Percentiles rank a stretch among this genome's conserved stretches.
Conservation (phyloP, 2,113 vertebrate species). For the Asarcornis scutulata region DNA sequence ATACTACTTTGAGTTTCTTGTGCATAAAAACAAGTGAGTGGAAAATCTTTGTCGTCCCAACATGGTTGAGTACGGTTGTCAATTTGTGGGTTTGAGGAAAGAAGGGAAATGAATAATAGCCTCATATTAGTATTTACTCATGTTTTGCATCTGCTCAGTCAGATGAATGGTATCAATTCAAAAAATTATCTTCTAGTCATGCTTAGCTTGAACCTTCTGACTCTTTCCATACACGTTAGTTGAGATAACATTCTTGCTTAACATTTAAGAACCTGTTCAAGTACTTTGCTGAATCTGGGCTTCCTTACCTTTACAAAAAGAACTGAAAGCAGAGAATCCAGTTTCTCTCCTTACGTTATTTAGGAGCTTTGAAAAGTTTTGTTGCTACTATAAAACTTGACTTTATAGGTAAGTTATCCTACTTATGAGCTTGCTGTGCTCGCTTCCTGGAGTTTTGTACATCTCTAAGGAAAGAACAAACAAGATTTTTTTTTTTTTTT, state of each 20-base stretch:
- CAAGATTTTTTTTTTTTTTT: background rate
- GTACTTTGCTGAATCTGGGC: background rate
- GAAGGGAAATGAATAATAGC: background rate
- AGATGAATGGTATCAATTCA: background rate
- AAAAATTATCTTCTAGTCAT: background rate
- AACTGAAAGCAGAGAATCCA: background rate
- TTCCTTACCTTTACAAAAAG: background rate
- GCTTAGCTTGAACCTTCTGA: background rate
- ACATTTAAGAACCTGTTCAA: background rate
- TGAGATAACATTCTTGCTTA: background rate
- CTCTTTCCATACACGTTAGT: background rate
- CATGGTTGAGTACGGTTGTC: background rate
- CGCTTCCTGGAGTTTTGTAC: background rate
- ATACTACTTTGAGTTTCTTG: slow-evolving; percentile 17
- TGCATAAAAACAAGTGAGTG: background rate
- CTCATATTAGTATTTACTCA: background rate
- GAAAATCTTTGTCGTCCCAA: background rate
- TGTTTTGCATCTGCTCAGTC: background rate
- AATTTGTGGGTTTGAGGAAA: background rate
- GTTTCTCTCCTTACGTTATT: background rate
- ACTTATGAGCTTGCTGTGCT: background rate
- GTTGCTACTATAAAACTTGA: background rate
- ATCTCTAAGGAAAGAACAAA: background rate
- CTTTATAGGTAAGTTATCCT: background rate
- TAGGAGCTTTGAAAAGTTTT: slow-evolving; percentile 10